A percentile compares a stretch with the other conserved stretches of the same genome.
These are phyloP conservation scores for Eudyptes chrysolophus DNA, from an alignment of 2,113 vertebrate genomes.

Conservation along the genomic window DNA sequence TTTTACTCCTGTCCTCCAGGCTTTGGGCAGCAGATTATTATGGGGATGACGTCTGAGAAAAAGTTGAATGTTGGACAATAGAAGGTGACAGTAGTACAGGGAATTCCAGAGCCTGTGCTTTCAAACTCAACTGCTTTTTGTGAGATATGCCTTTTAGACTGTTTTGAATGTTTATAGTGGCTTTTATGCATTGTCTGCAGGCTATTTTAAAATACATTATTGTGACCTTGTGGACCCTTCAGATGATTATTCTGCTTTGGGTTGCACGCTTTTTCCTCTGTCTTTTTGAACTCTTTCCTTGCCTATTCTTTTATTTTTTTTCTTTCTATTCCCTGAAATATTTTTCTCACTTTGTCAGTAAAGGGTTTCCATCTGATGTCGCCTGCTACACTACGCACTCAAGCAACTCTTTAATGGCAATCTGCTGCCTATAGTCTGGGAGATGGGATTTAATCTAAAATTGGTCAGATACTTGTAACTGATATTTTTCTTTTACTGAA, in stretches of 20 bases:
- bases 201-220: conserved; percentile 18
- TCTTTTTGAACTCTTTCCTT: neutral
- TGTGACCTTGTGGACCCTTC: neutral
- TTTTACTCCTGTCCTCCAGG: neutral
- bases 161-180: conserved; percentile 17
- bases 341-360: neutral
- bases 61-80: neutral
- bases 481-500: neutral
- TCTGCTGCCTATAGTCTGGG: neutral
- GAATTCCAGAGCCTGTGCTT: neutral
- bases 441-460: neutral
- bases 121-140: neutral
- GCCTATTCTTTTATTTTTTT: neutral
- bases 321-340: neutral
- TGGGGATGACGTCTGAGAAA: neutral
- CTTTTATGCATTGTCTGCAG: conserved; percentile 10
- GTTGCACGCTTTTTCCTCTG: neutral
- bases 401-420: neutral
- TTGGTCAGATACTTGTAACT: neutral
- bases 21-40: neutral
- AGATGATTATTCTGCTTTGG: neutral
- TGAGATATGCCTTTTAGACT: conserved; percentile 17
- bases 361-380: neutral
- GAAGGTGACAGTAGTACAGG: neutral
- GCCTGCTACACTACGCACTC: neutral